A percentile compares a stretch with the other conserved stretches of the same genome.
These are phyloP conservation scores for Netelia fuscicornis DNA, from an alignment of 2,888 invertebrate species.

Conservation along the genomic window DNA sequence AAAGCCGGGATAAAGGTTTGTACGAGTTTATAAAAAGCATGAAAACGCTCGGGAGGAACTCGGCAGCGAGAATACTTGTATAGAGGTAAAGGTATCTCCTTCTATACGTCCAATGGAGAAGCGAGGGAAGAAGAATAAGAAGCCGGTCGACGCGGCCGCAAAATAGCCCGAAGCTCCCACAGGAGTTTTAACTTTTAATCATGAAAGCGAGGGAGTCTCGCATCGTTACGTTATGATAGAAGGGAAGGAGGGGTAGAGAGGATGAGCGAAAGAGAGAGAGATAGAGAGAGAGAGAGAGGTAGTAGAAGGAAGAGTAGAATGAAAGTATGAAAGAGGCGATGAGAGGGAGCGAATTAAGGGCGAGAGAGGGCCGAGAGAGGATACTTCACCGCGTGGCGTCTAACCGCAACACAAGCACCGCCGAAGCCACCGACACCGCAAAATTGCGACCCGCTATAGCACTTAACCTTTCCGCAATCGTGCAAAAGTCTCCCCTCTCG, in stretches of 20 bases:
- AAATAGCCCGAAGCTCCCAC: conserved; percentile 69
- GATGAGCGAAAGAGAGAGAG: not conserved
- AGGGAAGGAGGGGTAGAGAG: conserved; percentile 55
- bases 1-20: conserved; percentile 70
- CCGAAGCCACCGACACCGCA: conserved; percentile 78
- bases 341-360: conserved; percentile 64
- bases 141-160: conserved; percentile 64
- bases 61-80: conserved; percentile 26
- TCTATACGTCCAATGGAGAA: not conserved
- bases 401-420: conserved; percentile 83
- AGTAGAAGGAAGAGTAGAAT: conserved; percentile 49
- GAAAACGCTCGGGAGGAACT: conserved; percentile 58
- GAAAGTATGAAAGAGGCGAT: conserved; percentile 33
- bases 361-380: conserved; percentile 52
- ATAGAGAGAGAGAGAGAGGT: conserved; percentile 36
- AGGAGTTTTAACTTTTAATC: conserved; percentile 83
- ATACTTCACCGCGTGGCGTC: conserved; percentile 57
- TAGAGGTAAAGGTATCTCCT: conserved; percentile 11
- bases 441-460: conserved; percentile 76
- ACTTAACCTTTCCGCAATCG: conserved; percentile 67
- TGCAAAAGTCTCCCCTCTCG: conserved; percentile 49
- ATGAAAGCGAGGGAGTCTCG: conserved; percentile 82
- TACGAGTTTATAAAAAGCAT: conserved; percentile 72
- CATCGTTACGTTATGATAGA: conserved; percentile 80
- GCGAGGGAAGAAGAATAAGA: conserved; percentile 46